Base-by-base conservation (phyloP, 37 sponge, comb jelly and placozoan species). In the Agelas oroides region DNA sequence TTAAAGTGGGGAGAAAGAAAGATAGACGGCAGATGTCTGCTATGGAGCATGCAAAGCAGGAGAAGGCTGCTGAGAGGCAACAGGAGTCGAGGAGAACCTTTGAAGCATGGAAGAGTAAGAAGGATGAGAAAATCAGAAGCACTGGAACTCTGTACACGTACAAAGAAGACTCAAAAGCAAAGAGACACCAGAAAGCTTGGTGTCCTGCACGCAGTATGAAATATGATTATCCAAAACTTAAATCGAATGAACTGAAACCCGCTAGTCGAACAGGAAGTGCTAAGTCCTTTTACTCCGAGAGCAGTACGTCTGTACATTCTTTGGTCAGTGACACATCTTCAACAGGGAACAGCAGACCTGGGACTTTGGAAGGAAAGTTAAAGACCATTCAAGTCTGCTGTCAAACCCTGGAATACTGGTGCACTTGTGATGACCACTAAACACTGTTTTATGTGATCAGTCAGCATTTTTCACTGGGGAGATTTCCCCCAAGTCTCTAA, bases 321-420 rank as follows among this genome's bases (percentile, higher is more conserved):
- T 31, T 33, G 23, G 70, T 32, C 34, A 23, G 6, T 35, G 23
- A 23, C 70, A 38, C 70, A 69, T 23, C 70, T 0, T 21, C 21
- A 5, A 23, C n/a, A 35, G 37, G 37, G 21, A 69, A 69, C 23
- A 33, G 38, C 36, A 21, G 70, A 23, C 54, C 65, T 2, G 31
- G 2, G 31, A 68, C 6, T 31, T 33, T 2, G 1, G 73, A 28
- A 0, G 82, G 75, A 37, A 86, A 31, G 67, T 55, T 35, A 31
- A 93, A 82, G 60, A 82, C 86, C 0, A 76, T 93, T 59, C 82
- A 93, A 61, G 94, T 93, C n/a, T 93, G 94, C 70, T 93, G 94
- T 73, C 86, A 93, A 60, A 89, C 87, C 13, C 46, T 93, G n/a
- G 72, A 93, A 30, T 93, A 93, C 30, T 89, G 87, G 91, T 93